Base-by-base conservation (phyloP, 2,113 vertebrate species). In the Delphinapterus leucas region DNA sequence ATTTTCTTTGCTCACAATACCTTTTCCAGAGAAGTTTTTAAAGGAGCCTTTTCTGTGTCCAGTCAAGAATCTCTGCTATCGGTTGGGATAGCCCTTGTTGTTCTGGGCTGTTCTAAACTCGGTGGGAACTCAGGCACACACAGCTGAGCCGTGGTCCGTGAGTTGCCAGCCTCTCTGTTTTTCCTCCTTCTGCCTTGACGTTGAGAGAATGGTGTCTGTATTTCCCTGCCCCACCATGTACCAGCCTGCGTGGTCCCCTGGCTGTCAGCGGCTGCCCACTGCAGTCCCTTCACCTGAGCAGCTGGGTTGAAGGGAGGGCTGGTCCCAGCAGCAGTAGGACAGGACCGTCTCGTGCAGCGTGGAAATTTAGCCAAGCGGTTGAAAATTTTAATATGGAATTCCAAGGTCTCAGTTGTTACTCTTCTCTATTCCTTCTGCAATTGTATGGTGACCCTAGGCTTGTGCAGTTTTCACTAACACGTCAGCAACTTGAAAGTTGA, bases 401-500 rank as follows among this genome's bases (percentile, higher is more conserved):
- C 49, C 68, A 49, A 11, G 86, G 55, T 90, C 81, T 38, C 2
- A 0, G 17, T 23, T 23, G 36, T 61, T 73, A 55, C 53, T 12
- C 31, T 36, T 65, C 79, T 67, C 28, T 76, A 67, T 97, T 74
- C 60, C n/a, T 71, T 82, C 28, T 65, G 90, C 70, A 87, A 3
- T 5, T 60, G 91, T 89, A 1, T 6, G 70, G 88, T 61, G 61
- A 13, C 89, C 53, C 53, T 33, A 47, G 26, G 83, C 31, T 44
- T 4, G 6, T 15, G 25, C 31, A 28, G 5, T 88, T 63, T 60
- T 74, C 76, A 23, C 55, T 49, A n/a, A 61, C 23, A 61, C 6
- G 33, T 95, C 93, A 96, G 95, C 96, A 91, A 15, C 81, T 95
- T 77, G 63, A 11, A 76, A 60, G 73, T 8, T 88, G 93, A 93